Percentiles rank a stretch among this genome's conserved stretches.
Conservation (phyloP, 2,797 vertebrate species). For the Brachyrhaphis roseni region DNA sequence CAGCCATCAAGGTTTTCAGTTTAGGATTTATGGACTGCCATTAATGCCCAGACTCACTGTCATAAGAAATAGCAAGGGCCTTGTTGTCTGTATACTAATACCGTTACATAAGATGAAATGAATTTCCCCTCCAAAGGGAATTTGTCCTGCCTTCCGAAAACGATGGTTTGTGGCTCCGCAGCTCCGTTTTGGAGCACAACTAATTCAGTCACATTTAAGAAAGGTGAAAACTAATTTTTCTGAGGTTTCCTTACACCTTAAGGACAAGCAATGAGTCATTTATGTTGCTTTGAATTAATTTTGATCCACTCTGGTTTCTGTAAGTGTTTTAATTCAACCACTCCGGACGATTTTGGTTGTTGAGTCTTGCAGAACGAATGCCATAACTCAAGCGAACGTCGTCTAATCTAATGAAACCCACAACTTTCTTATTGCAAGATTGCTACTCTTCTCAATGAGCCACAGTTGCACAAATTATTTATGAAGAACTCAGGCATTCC, state of each 20-base stretch:
- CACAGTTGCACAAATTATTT: too few species aligned
- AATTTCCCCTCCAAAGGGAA: background rate
- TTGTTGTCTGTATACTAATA: constrained; percentile 24
- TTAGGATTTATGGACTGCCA: constrained; percentile 39
- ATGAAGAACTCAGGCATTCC: background rate
- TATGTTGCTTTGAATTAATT: background rate
- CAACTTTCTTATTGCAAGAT: background rate
- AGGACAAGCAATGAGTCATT: background rate
- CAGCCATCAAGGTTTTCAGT: constrained; percentile 50
- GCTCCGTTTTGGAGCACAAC: background rate
- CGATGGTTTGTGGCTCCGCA: background rate
- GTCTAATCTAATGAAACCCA: background rate
- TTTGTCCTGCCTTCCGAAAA: background rate
- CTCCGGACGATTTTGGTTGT: background rate
- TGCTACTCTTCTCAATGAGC: background rate
- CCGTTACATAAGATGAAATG: constrained; percentile 5
- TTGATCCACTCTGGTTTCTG: background rate
- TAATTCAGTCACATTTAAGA: constrained; percentile 1
- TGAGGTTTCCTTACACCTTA: too few species aligned
- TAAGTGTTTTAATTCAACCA: background rate
- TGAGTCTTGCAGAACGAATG: too few species aligned
- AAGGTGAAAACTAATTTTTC: background rate
- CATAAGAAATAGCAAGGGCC: constrained; percentile 24
- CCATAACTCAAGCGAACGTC: too few species aligned
- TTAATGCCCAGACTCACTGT: constrained; percentile 28